These are phyloP conservation scores for Cyphomyrus discorhynchus DNA, from an alignment of 2,113 vertebrate genomes.

Conservation along the genomic window DNA sequence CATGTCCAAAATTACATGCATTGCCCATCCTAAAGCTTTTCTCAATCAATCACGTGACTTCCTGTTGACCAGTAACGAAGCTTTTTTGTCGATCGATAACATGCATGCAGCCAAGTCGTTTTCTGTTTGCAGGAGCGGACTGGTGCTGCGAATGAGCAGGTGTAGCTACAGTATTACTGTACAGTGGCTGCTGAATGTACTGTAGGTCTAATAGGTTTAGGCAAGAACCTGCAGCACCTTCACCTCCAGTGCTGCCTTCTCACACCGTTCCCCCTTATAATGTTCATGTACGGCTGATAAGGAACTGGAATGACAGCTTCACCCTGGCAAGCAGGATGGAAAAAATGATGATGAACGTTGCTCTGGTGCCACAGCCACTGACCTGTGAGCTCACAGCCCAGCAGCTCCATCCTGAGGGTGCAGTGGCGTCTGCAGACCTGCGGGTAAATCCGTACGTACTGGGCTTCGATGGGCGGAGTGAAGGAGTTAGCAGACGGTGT, in stretches of 20 bases:
- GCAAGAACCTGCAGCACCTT: neutral
- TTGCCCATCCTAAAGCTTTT: neutral
- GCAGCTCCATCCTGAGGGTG: constrained; percentile 91
- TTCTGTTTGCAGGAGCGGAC: neutral
- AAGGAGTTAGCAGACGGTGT: constrained; percentile 93
- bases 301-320: neutral
- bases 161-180: no score
- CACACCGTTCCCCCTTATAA: neutral
- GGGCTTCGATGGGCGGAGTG: constrained; percentile 89
- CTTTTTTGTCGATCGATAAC: no score
- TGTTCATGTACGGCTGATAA: neutral
- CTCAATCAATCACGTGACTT: neutral
- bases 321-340: neutral
- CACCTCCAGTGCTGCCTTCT: neutral
- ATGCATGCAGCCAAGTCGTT: no score
- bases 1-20: neutral
- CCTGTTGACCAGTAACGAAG: neutral
- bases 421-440: constrained; percentile 96
- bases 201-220: neutral
- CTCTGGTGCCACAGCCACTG: constrained; percentile 22
- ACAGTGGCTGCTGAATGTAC: neutral
- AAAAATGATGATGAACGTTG: constrained; percentile 31
- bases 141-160: neutral
- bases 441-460: constrained; percentile 88
- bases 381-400: constrained; percentile 94